Percentiles rank a stretch among this genome's conserved stretches.
These are phyloP conservation scores for Cromileptes altivelis DNA, from an alignment of 2,113 vertebrate genomes.

Conservation along the genomic window DNA sequence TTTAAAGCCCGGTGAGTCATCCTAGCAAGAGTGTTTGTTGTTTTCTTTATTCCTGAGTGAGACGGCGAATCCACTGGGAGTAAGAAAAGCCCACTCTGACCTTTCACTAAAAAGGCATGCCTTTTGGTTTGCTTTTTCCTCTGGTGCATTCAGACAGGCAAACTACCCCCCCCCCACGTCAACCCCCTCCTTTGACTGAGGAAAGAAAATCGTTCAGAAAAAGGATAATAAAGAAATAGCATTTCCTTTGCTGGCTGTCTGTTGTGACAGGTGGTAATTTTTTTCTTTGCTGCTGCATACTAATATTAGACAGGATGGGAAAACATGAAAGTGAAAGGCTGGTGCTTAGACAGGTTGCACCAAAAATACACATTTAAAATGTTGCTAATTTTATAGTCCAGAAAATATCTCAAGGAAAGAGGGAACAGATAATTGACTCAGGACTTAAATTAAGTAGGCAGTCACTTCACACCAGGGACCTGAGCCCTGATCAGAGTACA, in stretches of 20 bases:
- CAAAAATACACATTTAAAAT: constrained; percentile 27
- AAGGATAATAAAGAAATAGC: constrained; percentile 24
- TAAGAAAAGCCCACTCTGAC: constrained; percentile 67
- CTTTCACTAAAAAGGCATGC: constrained; percentile 66
- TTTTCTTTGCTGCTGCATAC: constrained; percentile 23
- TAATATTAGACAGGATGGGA: constrained; percentile 29
- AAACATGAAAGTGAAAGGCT: constrained; percentile 37
- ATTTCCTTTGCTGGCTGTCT: constrained; percentile 44
- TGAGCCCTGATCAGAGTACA: too few relatives aligned
- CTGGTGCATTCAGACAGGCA: constrained; percentile 29
- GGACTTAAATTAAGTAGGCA: background rate
- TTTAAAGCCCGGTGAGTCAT: constrained; percentile 70
- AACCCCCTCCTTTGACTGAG: background rate
- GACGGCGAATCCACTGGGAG: constrained; percentile 60
- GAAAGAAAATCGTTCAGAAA: background rate
- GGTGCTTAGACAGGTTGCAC: constrained; percentile 1
- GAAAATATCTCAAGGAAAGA: constrained; percentile 24
- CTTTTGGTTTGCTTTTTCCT: constrained; percentile 45
- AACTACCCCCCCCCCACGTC: constrained; percentile 11
- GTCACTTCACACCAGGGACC: too few relatives aligned
- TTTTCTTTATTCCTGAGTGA: constrained; percentile 62
- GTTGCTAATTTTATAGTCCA: constrained; percentile 6
- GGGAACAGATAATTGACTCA: background rate
- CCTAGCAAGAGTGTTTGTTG: constrained; percentile 50
- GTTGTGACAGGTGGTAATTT: constrained; percentile 61